phyloP scores from a whole-genome alignment of 1,140 invertebrate genomes.

The Drosophila kepulauana region DNA sequence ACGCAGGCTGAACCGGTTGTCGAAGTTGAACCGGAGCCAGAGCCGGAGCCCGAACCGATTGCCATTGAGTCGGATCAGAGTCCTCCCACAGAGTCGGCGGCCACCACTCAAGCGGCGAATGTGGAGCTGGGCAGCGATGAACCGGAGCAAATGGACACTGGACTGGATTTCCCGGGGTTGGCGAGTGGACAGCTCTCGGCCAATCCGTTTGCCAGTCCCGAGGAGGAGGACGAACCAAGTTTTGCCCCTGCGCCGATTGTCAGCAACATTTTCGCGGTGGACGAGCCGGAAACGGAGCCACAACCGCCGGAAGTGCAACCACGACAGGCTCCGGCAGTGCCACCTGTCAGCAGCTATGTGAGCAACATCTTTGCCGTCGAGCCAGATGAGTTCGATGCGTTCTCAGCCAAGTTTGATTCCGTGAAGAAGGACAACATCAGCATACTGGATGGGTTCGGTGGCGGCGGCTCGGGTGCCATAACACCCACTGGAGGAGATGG shows the following conservation, averaged over 20 bases:
- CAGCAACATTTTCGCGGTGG: conserved; percentile 82
- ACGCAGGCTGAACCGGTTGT: conserved; percentile 13
- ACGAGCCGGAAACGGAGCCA: conserved; percentile 59
- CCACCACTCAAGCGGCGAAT: conserved; percentile 48
- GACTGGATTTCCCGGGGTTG: conserved; percentile 72
- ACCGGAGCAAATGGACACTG: conserved; percentile 82
- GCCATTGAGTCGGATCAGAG: conserved; percentile 61
- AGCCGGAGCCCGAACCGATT: conserved; percentile 3
- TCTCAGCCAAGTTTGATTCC: conserved; percentile 94
- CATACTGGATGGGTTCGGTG: conserved; percentile 85
- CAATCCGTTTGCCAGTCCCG: conserved; percentile 86
- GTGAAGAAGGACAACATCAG: conserved; percentile 86
- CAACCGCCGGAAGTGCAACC: conserved; percentile 7
- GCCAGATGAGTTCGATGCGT: conserved; percentile 92
- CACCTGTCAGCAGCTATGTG: conserved; percentile 40
- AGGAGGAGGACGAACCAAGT: conserved; percentile 78
- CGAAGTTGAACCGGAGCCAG: conserved; percentile 7
- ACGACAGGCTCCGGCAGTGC: not conserved
- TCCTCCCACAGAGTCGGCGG: conserved; percentile 69
- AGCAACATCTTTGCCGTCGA: conserved; percentile 82
- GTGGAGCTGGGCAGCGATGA: conserved; percentile 47
- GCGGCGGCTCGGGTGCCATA: conserved; percentile 72
- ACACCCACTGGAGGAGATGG: conserved; percentile 81
- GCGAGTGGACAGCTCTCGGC: conserved; percentile 76
- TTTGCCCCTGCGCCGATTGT: conserved; percentile 56